These are phyloP conservation scores for Drosophila kanekoi DNA, from an alignment of 2,888 invertebrate species.

Conservation along the genomic window DNA sequence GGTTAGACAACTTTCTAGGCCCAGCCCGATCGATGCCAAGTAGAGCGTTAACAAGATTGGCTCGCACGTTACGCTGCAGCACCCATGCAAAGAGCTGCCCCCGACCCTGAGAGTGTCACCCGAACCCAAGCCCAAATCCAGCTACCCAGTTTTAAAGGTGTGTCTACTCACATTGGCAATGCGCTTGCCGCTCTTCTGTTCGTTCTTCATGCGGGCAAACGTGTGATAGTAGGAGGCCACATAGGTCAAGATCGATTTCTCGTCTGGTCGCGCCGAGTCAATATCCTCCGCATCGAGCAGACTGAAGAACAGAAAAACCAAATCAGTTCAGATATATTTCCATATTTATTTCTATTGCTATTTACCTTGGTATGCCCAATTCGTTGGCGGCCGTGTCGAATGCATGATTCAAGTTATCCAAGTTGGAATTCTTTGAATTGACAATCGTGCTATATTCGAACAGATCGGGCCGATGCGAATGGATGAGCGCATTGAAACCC, in stretches of 20 bases:
- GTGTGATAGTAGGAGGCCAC: constrained; percentile 99
- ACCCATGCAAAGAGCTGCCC: constrained; percentile 50
- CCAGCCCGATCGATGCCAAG: constrained; percentile 64
- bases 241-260: constrained; percentile 99
- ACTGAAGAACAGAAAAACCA: constrained; percentile 78
- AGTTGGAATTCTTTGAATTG: constrained; percentile 89
- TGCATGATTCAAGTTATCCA: constrained; percentile 98
- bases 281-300: constrained; percentile 98
- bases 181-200: constrained; percentile 98
- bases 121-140: background rate
- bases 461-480: constrained; percentile 98
- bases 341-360: background rate
- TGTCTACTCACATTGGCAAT: constrained; percentile 94
- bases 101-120: constrained; percentile 54
- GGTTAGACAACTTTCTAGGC: constrained; percentile 69
- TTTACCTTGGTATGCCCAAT: constrained; percentile 92
- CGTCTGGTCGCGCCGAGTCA: constrained; percentile 96
- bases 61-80: constrained; percentile 75
- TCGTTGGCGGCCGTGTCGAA: constrained; percentile 97
- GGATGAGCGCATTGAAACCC: constrained; percentile 99
- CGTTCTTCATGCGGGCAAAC: constrained; percentile 99
- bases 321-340: constrained; percentile 2
- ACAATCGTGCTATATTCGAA: constrained; percentile 94
- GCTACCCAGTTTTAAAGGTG: constrained; percentile 33
- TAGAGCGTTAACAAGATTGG: constrained; percentile 76